Percentiles rank a stretch among this genome's conserved stretches.
These are phyloP conservation scores for Nothura maculosa DNA, from an alignment of 2,797 vertebrate genomes.

Conservation along the genomic window DNA sequence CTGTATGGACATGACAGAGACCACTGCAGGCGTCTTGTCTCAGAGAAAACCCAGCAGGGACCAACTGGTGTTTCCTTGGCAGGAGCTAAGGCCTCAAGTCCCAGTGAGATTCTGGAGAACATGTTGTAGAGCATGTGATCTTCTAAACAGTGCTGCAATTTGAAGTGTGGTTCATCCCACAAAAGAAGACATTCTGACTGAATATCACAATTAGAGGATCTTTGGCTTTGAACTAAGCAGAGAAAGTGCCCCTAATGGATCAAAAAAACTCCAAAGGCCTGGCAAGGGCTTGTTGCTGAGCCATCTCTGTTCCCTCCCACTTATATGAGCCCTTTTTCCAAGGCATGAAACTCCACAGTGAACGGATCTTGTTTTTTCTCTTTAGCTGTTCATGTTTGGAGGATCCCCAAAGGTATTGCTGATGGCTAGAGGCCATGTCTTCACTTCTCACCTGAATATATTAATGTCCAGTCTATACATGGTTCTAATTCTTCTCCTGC, in stretches of 20 bases:
- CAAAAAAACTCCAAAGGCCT: not conserved
- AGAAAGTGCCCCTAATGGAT: not conserved
- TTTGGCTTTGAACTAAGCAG: not conserved
- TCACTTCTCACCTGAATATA: not conserved
- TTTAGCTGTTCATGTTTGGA: not conserved
- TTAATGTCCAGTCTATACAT: not conserved
- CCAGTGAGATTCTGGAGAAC: not conserved
- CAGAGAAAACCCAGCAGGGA: not conserved
- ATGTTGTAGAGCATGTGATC: not conserved
- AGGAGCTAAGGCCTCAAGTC: not conserved
- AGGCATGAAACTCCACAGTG: no score
- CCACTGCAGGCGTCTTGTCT: not conserved
- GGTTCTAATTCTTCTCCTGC: not conserved
- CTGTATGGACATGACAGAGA: rapidly evolving
- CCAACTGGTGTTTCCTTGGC: not conserved
- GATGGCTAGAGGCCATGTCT: not conserved
- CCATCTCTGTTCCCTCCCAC: not conserved
- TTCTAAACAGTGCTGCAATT: not conserved
- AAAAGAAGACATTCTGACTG: not conserved
- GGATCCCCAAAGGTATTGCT: not conserved
- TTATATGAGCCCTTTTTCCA: not conserved
- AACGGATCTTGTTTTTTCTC: not conserved
- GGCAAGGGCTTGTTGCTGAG: not conserved
- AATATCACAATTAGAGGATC: not conserved
- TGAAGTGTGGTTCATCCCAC: not conserved